Percentiles rank a stretch among this genome's conserved stretches.
Evolutionary conservation across 2,888 invertebrate genomes (phyloP).

Genomic region (Acronicta psi): DNA sequence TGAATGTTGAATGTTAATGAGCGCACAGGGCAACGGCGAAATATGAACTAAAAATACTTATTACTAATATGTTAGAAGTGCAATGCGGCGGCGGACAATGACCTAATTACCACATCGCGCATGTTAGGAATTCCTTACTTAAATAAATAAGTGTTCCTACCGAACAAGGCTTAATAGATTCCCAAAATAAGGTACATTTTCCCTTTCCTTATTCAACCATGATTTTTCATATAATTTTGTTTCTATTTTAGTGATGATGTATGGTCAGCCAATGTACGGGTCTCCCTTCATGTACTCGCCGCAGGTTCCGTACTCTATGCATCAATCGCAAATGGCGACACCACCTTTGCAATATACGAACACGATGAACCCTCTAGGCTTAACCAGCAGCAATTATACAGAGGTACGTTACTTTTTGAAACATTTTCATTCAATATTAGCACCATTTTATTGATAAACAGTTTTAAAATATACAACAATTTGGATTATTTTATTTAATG

Average conservation of each 20-base stretch:
- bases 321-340: slow-evolving; percentile 50
- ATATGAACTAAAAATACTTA: too few relatives aligned
- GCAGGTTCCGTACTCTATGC: slow-evolving; percentile 59
- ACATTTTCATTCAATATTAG: slow-evolving; percentile 1
- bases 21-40: too few relatives aligned
- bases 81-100: too few relatives aligned
- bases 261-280: slow-evolving; percentile 82
- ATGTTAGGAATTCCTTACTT: too few relatives aligned
- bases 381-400: slow-evolving; percentile 67
- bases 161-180: too few relatives aligned
- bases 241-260: slow-evolving; percentile 87
- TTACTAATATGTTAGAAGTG: too few relatives aligned
- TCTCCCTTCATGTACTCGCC: slow-evolving; percentile 90
- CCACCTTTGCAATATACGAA: slow-evolving; percentile 49
- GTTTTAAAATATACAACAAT: slow-evolving; percentile 21
- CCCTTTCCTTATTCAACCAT: too few relatives aligned
- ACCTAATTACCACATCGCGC: too few relatives aligned
- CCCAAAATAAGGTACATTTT: too few relatives aligned
- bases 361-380: slow-evolving; percentile 51
- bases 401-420: slow-evolving; percentile 64
- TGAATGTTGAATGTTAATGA: too few relatives aligned
- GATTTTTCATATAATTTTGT: neutral
- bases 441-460: slow-evolving; percentile 19
- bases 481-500: slow-evolving; percentile 5
- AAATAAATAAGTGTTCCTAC: too few relatives aligned